phyloP scores from a whole-genome alignment of 2,113 vertebrate species.

The Natator depressus region DNA sequence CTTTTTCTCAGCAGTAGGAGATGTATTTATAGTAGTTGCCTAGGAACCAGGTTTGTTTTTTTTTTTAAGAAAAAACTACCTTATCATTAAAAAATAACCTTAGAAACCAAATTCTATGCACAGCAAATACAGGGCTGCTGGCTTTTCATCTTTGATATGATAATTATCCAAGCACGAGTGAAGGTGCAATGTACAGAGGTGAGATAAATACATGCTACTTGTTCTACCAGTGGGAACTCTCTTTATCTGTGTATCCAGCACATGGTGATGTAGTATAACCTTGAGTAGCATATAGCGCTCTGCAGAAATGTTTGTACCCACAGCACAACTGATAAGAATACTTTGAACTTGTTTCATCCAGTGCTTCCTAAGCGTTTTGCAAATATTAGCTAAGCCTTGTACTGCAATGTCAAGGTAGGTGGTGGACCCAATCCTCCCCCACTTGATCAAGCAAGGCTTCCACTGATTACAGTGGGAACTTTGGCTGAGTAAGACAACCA shows the following conservation, averaged over 20 bases:
- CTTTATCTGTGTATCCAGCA: not conserved
- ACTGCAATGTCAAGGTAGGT: not conserved
- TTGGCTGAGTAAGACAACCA: not conserved
- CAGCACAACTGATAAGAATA: not conserved
- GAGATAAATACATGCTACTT: not conserved
- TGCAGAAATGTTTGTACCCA: not conserved
- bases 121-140: not conserved
- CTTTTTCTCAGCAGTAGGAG: not conserved
- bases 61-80: not conserved
- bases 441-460: not conserved
- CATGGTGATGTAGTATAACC: not conserved
- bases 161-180: accelerated
- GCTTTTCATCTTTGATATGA: not conserved
- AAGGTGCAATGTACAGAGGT: not conserved
- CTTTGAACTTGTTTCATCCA: not conserved
- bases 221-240: not conserved
- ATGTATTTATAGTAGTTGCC: not conserved
- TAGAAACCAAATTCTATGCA: not conserved
- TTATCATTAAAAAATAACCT: not conserved
- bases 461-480: not conserved
- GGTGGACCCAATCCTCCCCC: not conserved
- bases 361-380: not conserved
- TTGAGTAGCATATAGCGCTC: not conserved
- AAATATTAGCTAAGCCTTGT: not conserved
- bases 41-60: conserved; percentile 1